Evolutionary conservation across 1,140 invertebrate genomes (phyloP).

Genomic region (Zelostemma sp.): DNA sequence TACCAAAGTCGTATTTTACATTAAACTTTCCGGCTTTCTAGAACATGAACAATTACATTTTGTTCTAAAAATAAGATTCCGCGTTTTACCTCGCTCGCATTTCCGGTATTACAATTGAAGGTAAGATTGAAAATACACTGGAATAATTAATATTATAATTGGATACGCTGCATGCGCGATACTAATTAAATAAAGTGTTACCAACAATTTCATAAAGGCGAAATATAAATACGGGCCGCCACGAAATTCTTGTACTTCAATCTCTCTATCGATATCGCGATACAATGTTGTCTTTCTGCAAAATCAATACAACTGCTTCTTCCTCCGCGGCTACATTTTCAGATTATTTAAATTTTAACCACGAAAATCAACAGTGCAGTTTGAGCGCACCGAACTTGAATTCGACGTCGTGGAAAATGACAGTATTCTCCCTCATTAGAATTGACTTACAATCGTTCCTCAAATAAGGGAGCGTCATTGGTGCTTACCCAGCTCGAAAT

Average conservation of each 20-base stretch:
- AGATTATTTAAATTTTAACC: background rate
- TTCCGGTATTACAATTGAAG: background rate
- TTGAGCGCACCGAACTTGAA: background rate
- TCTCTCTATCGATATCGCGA: background rate
- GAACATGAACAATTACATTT: no score
- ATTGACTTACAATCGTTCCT: constrained; percentile 1
- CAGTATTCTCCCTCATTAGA: constrained; percentile 1
- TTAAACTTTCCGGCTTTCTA: no score
- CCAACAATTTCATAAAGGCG: constrained; percentile 1
- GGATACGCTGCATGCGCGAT: background rate
- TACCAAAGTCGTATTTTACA: no score
- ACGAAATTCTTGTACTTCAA: background rate
- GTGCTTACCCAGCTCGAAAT: background rate
- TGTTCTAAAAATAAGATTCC: background rate
- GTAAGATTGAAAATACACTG: background rate
- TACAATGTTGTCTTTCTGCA: no score
- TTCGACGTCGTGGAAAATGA: background rate
- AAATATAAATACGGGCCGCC: background rate
- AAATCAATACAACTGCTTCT: background rate
- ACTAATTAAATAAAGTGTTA: constrained; percentile 1
- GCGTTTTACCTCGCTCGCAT: background rate
- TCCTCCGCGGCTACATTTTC: background rate
- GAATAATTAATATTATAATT: constrained; percentile 1
- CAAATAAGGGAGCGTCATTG: background rate
- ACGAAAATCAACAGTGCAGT: background rate